phyloP scores from a whole-genome alignment of 2,888 invertebrate species.

The Calliopum simillimum region DNA sequence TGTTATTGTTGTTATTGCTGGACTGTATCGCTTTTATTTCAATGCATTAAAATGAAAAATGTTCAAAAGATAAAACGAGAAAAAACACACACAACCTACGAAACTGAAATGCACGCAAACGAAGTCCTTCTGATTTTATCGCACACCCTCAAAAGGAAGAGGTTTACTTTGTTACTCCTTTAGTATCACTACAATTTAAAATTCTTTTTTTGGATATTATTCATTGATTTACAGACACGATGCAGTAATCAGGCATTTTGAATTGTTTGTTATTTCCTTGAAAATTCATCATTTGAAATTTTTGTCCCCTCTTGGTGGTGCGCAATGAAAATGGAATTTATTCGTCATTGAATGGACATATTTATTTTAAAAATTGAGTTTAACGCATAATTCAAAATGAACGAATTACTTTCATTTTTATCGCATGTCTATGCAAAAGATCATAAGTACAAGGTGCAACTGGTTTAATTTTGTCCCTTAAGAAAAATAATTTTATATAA shows the following conservation, averaged over 20 bases:
- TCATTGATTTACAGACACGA: slow-evolving; percentile 3
- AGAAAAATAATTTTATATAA: too few species aligned
- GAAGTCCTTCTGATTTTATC: slow-evolving; percentile 30
- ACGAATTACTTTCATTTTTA: too few species aligned
- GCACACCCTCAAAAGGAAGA: slow-evolving; percentile 17
- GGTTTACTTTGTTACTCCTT: slow-evolving; percentile 1
- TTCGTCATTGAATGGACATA: slow-evolving; percentile 11
- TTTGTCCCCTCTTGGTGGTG: neutral
- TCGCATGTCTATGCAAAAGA: too few species aligned
- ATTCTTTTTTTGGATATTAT: neutral
- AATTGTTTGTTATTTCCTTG: slow-evolving; percentile 30
- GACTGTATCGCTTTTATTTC: neutral
- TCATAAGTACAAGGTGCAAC: too few species aligned
- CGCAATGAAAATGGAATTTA: slow-evolving; percentile 10
- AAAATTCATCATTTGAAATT: slow-evolving; percentile 31
- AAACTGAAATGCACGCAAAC: too few species aligned
- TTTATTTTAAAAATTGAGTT: neutral
- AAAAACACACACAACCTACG: too few species aligned
- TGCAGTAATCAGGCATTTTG: slow-evolving; percentile 18
- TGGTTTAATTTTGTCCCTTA: too few species aligned
- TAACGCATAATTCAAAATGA: too few species aligned
- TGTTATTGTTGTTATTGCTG: slow-evolving; percentile 19
- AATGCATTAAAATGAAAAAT: too few species aligned
- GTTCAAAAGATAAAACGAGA: too few species aligned
- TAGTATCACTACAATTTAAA: slow-evolving; percentile 10